Percentiles rank a stretch among this genome's conserved stretches.
These are phyloP conservation scores for Pycnonotus jocosus DNA, from an alignment of 2,113 vertebrate genomes.

Conservation along the genomic window DNA sequence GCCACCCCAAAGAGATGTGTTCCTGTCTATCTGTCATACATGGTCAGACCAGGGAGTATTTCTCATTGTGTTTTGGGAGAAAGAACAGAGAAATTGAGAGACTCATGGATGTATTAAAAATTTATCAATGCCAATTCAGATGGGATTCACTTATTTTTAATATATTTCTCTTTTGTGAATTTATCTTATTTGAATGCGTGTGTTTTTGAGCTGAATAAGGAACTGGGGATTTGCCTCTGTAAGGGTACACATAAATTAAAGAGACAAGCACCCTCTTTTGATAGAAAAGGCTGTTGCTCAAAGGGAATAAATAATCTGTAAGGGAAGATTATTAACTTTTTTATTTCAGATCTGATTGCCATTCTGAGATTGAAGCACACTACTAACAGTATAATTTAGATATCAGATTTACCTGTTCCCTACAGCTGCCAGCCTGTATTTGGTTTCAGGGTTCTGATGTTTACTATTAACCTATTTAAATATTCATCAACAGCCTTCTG, in stretches of 20 bases:
- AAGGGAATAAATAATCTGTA: not conserved
- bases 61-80: not conserved
- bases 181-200: not conserved
- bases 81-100: not conserved
- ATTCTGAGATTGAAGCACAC: conserved; percentile 12
- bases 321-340: not conserved
- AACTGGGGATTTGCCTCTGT: not conserved
- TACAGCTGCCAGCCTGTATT: conserved; percentile 39
- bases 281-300: not conserved
- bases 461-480: conserved; percentile 66
- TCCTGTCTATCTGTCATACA: not conserved
- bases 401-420: conserved; percentile 23
- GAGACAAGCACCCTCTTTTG: not conserved
- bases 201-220: not conserved
- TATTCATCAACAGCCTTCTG: conserved; percentile 60
- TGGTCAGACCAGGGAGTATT: not conserved
- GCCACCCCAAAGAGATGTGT: rapidly evolving
- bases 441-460: conserved; percentile 48
- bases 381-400: conserved; percentile 21
- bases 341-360: not conserved
- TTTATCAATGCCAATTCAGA: not conserved
- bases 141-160: not conserved
- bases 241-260: not conserved
- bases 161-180: not conserved
- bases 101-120: not conserved